A percentile compares a stretch with the other conserved stretches of the same genome.
Evolutionary conservation across 2,797 vertebrate genomes (phyloP).

Genomic region (Xiphophorus birchmanni): DNA sequence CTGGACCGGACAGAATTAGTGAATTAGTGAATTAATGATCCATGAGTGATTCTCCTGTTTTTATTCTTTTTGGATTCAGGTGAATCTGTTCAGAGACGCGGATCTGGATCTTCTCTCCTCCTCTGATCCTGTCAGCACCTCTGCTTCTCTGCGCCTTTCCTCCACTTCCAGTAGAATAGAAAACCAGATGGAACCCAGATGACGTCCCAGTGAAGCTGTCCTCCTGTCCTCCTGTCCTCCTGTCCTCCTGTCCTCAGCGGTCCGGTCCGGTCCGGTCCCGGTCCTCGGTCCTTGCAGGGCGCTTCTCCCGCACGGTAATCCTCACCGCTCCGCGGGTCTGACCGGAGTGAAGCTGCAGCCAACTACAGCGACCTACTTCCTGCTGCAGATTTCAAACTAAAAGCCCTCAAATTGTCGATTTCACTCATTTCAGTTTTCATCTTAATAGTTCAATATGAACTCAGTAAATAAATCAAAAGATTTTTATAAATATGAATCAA

Average conservation of each 20-base stretch:
- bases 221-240: constrained; percentile 28
- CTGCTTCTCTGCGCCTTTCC: constrained; percentile 33
- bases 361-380: constrained; percentile 17
- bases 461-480: neutral
- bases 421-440: neutral
- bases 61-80: neutral
- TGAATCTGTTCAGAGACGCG: constrained; percentile 2
- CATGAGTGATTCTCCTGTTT: neutral
- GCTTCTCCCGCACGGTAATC: constrained; percentile 64
- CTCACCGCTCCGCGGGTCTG: constrained; percentile 22
- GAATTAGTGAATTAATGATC: no score
- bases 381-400: constrained; percentile 51
- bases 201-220: constrained; percentile 18
- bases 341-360: neutral
- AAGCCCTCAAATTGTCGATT: neutral
- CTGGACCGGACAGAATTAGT: constrained; percentile 10
- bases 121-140: constrained; percentile 26
- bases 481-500: no score
- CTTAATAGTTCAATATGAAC: neutral
- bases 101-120: constrained; percentile 34
- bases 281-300: constrained; percentile 33
- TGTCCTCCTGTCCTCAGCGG: constrained; percentile 36
- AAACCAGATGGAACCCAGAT: neutral
- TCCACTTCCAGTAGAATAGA: constrained; percentile 21
- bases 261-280: constrained; percentile 28